phyloP scores from a whole-genome alignment of 2,797 vertebrate genomes.

The Cyclopterus lumpus region DNA sequence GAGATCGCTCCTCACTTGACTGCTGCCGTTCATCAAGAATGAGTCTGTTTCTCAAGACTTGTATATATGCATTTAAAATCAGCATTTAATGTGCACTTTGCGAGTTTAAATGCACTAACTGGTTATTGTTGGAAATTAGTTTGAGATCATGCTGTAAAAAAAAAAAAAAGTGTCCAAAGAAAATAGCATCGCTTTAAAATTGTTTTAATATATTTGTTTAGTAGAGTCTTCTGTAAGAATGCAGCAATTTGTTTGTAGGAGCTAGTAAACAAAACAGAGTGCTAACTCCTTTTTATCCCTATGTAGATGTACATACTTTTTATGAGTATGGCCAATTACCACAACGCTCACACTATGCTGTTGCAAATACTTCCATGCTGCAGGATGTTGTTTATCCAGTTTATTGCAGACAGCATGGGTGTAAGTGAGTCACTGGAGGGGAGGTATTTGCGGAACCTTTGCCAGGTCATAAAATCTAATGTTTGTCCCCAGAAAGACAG shows the following conservation, averaged over 20 bases:
- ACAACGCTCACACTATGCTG: constrained; percentile 19
- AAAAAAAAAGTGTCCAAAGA: background rate
- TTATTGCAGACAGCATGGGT: constrained; percentile 62
- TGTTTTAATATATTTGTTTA: background rate
- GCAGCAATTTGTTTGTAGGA: background rate
- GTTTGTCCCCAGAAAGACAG: constrained; percentile 64
- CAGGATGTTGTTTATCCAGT: constrained; percentile 55
- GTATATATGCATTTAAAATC: background rate
- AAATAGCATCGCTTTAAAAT: background rate
- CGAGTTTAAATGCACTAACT: background rate
- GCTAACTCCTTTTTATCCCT: background rate
- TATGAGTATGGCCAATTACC: constrained; percentile 33
- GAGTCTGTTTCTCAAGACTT: background rate
- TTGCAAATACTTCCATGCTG: constrained; percentile 33
- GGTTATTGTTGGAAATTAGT: background rate
- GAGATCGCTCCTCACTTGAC: constrained; percentile 29
- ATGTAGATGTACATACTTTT: constrained; percentile 24
- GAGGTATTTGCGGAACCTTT: constrained; percentile 60
- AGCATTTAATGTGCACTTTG: background rate
- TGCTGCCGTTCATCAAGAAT: constrained; percentile 12
- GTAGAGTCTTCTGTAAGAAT: background rate
- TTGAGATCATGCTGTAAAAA: background rate
- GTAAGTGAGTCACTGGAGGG: constrained; percentile 67
- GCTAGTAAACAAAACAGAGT: background rate
- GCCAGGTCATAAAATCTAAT: constrained; percentile 67